These are phyloP conservation scores for Drosophila kanapiae DNA, from an alignment of 1,140 invertebrate species.

Conservation along the genomic window DNA sequence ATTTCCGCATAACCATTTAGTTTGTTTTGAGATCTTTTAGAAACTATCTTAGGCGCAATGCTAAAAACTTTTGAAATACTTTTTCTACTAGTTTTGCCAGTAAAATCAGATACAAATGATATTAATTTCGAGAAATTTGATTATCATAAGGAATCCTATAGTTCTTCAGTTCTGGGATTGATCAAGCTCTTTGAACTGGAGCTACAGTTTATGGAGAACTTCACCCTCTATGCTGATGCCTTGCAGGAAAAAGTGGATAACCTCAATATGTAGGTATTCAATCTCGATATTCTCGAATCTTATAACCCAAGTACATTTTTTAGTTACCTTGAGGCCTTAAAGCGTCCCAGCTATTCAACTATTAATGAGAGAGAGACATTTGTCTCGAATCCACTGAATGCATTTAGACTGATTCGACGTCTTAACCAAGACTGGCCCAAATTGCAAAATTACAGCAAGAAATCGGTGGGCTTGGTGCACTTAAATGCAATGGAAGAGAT, in stretches of 20 bases:
- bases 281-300: too few species aligned
- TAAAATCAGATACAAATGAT: neutral
- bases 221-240: constrained; percentile 17
- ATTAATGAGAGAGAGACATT: constrained; percentile 87
- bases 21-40: neutral
- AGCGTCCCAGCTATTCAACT: constrained; percentile 89
- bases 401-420: constrained; percentile 56
- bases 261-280: constrained; percentile 39
- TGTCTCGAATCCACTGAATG: constrained; percentile 63
- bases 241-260: constrained; percentile 41
- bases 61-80: neutral
- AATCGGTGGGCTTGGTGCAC: constrained; percentile 7
- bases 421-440: constrained; percentile 58
- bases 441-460: constrained; percentile 38
- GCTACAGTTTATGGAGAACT: constrained; percentile 31
- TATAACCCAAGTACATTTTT: too few species aligned
- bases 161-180: constrained; percentile 31
- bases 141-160: constrained; percentile 14
- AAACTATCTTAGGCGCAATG: neutral
- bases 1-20: neutral
- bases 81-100: neutral
- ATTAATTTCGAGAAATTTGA: neutral
- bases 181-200: constrained; percentile 31
- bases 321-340: constrained; percentile 29
- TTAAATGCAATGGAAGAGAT: constrained; percentile 89